Percentiles rank a stretch among this genome's conserved stretches.
Evolutionary conservation across 2,888 invertebrate species (phyloP).

Genomic region (Acanthopleura granulata): DNA sequence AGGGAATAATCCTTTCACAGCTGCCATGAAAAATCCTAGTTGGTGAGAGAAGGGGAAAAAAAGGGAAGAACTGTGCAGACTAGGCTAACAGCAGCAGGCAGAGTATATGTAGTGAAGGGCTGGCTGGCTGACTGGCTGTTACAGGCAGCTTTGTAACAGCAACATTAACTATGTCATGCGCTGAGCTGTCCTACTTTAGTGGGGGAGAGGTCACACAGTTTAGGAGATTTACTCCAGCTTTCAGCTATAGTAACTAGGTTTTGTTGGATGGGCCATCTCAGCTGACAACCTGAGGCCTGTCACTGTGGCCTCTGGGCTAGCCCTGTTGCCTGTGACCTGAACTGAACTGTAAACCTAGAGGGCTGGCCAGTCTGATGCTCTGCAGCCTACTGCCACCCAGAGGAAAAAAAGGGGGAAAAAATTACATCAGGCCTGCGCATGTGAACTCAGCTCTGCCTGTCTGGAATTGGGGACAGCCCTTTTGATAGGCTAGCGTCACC

Average conservation of each 20-base stretch:
- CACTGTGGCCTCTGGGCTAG: neutral
- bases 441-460: conserved; percentile 5
- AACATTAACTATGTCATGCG: neutral
- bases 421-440: conserved; percentile 19
- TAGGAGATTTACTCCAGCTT: conserved; percentile 14
- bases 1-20: no score
- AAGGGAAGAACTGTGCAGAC: no score
- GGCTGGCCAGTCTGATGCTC: neutral
- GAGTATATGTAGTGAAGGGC: no score
- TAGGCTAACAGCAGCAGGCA: no score
- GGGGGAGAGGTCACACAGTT: conserved; percentile 7
- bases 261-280: neutral
- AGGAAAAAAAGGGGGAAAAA: neutral
- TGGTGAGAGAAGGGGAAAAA: no score
- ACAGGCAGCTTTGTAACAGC: no score
- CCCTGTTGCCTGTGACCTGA: neutral
- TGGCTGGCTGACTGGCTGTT: no score
- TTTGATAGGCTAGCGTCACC: neutral
- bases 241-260: conserved; percentile 8
- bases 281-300: conserved; percentile 9
- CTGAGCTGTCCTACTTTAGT: conserved; percentile 13
- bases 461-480: conserved; percentile 1
- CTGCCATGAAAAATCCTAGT: no score
- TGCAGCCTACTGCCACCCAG: neutral
- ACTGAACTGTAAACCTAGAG: neutral